These are phyloP conservation scores for Polietes domitor DNA, from an alignment of 2,888 invertebrate species.

Conservation along the genomic window DNA sequence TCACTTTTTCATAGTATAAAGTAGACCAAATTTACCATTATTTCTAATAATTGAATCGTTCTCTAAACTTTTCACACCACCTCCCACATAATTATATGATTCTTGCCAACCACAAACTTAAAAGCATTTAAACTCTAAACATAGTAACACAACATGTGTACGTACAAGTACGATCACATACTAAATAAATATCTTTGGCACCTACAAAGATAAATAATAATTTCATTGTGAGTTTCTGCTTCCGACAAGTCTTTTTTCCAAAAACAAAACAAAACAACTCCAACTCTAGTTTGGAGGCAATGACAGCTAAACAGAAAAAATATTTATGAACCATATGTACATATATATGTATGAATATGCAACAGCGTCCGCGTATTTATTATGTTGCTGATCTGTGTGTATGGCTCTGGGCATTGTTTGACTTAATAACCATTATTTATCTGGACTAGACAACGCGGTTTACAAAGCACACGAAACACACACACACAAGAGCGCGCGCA, in stretches of 20 bases:
- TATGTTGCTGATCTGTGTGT: neutral
- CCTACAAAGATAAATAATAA: conserved; percentile 26
- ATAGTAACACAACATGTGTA: neutral
- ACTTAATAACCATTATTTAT: conserved; percentile 33
- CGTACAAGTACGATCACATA: no score
- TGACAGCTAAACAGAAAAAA: neutral
- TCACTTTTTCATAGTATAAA: no score
- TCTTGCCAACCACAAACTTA: neutral
- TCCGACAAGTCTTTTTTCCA: conserved; percentile 48
- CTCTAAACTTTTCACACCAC: neutral
- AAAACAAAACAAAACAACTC: conserved; percentile 1
- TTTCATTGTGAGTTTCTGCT: conserved; percentile 33
- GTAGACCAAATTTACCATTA: no score
- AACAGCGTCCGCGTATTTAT: neutral
- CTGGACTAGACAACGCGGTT: conserved; percentile 25
- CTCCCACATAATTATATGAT: neutral
- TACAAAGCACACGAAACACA: neutral
- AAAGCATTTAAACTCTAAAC: neutral
- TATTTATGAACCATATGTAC: conserved; percentile 24
- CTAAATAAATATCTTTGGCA: conserved; percentile 1
- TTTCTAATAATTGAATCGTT: no score
- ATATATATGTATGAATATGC: no score
- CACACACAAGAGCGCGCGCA: neutral
- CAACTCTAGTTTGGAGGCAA: neutral
- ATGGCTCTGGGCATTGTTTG: conserved; percentile 29